Evolutionary conservation across 2,113 vertebrate genomes (phyloP).

Genomic region (Callospermophilus lateralis): DNA sequence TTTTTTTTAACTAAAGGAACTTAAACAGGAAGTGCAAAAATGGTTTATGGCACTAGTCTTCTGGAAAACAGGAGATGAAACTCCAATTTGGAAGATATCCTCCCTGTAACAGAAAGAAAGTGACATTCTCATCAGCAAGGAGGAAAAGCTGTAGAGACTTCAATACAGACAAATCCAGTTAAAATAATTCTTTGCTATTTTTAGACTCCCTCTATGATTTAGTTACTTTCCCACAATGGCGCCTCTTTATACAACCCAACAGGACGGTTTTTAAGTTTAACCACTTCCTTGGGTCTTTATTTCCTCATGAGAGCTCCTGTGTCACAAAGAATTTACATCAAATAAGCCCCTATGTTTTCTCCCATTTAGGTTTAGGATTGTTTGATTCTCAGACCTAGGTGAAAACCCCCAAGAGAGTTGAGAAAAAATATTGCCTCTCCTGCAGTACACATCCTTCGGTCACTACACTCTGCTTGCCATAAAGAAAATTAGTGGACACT

Average conservation of each 20-base stretch:
- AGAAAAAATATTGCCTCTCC: no score
- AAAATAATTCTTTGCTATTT: background rate
- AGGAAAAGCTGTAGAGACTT: no score
- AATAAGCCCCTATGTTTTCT: no score
- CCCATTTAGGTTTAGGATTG: no score
- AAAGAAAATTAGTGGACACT: no score
- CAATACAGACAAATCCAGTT: background rate
- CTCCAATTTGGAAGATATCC: no score
- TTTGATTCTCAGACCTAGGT: no score
- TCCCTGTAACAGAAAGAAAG: background rate
- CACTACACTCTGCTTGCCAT: no score
- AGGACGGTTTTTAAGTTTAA: background rate
- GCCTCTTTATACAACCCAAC: background rate
- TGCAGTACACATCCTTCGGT: no score
- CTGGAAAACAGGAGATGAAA: background rate
- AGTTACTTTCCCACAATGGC: background rate
- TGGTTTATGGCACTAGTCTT: background rate
- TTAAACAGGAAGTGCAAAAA: background rate
- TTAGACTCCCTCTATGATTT: no score
- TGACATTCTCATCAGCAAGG: background rate
- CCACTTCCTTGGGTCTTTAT: background rate
- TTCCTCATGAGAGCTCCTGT: background rate
- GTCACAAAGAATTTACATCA: no score
- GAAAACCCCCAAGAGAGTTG: no score
- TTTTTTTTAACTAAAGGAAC: background rate